Evolutionary conservation across 1,140 invertebrate genomes (phyloP).

Genomic region (Bombus waltoni): DNA sequence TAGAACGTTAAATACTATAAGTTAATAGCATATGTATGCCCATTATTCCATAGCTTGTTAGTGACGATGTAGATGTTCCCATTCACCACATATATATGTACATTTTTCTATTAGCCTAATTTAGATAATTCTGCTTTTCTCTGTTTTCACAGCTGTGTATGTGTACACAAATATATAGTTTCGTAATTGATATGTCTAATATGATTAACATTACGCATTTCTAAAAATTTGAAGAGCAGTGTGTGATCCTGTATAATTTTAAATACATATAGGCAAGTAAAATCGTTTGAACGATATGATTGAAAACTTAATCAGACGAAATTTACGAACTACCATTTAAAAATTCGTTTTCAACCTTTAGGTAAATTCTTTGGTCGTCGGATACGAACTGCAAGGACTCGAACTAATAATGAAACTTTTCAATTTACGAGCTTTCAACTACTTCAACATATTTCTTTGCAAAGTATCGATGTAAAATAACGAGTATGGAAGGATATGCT

Average conservation of each 20-base stretch:
- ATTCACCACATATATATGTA: slow-evolving; percentile 56
- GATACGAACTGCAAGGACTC: background rate
- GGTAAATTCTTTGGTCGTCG: background rate
- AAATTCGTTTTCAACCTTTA: background rate
- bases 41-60: slow-evolving; percentile 31
- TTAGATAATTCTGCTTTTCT: background rate
- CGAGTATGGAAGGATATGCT: background rate
- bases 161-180: background rate
- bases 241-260: background rate
- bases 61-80: slow-evolving; percentile 38
- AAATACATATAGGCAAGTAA: too few relatives aligned
- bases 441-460: background rate
- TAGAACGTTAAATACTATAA: background rate
- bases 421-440: background rate
- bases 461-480: background rate
- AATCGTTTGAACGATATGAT: too few relatives aligned
- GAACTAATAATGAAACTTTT: background rate
- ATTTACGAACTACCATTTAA: too few relatives aligned
- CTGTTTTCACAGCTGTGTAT: background rate
- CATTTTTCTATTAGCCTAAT: slow-evolving; percentile 7
- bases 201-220: too few relatives aligned
- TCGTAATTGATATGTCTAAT: background rate
- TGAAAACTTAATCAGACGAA: too few relatives aligned
- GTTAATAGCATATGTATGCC: slow-evolving; percentile 22
- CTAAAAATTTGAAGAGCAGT: too few relatives aligned